These are phyloP conservation scores for Meloidogyne floridensis DNA, from an alignment of 1,140 invertebrate species.

Conservation along the genomic window DNA sequence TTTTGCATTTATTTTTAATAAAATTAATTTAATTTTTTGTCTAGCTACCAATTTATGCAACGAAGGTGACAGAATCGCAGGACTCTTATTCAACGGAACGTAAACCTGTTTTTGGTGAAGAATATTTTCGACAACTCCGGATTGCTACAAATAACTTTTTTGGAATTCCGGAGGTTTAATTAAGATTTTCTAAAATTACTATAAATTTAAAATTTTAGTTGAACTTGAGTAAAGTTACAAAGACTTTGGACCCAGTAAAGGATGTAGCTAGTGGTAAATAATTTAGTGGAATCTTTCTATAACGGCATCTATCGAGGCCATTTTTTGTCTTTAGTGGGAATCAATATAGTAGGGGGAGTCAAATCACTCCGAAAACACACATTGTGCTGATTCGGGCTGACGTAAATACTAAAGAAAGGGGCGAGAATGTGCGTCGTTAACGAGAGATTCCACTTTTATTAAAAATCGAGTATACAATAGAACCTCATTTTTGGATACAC, in stretches of 20 bases:
- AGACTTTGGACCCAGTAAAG: conserved; percentile 1
- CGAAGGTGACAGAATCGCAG: conserved; percentile 2
- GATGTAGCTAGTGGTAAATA: conserved; percentile 7
- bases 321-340: too few species aligned
- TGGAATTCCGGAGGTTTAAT: conserved; percentile 42
- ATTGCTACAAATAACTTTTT: conserved; percentile 40
- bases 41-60: conserved; percentile 54
- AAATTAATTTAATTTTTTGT: conserved; percentile 14
- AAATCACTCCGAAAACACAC: too few species aligned
- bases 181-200: not conserved
- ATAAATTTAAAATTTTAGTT: conserved; percentile 25
- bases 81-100: conserved; percentile 41
- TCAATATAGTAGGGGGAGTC: too few species aligned
- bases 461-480: too few species aligned
- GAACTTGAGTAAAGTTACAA: conserved; percentile 18
- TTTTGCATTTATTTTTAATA: not conserved
- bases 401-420: too few species aligned
- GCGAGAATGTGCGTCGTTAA: too few species aligned
- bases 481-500: too few species aligned
- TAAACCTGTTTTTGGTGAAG: conserved; percentile 48
- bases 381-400: too few species aligned
- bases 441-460: too few species aligned
- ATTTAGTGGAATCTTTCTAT: not conserved
- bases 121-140: conserved; percentile 50
- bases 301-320: too few species aligned